Conservation (phyloP, 2,113 vertebrate genomes). For the Rhinichthys klamathensis region DNA sequence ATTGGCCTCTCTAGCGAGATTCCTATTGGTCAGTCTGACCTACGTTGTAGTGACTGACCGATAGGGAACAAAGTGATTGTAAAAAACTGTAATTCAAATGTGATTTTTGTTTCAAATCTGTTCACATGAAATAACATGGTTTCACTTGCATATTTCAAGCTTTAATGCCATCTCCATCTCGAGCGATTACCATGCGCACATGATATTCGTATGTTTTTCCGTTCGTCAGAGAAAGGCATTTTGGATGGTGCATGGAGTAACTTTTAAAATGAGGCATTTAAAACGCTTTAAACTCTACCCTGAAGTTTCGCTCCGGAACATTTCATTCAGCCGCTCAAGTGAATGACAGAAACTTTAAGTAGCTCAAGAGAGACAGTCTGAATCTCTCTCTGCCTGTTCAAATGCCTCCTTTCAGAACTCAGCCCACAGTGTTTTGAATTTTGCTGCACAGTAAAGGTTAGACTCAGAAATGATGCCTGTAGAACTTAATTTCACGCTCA, state of each 20-base stretch:
- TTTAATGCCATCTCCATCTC: not conserved
- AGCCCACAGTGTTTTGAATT: constrained; percentile 28
- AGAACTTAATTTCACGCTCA: constrained; percentile 26
- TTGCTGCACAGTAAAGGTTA: constrained; percentile 16
- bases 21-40: no score
- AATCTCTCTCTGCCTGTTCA: constrained; percentile 10
- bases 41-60: no score
- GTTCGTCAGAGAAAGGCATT: not conserved
- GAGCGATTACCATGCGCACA: not conserved
- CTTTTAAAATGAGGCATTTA: not conserved
- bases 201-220: not conserved
- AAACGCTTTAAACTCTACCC: not conserved
- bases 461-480: constrained; percentile 6
- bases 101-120: not conserved
- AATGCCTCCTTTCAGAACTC: not conserved
- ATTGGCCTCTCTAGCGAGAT: no score
- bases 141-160: not conserved
- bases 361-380: constrained; percentile 22
- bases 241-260: constrained; percentile 2
- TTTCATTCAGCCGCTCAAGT: constrained; percentile 15
- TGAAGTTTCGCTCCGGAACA: not conserved
- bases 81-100: not conserved
- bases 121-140: not conserved
- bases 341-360: constrained; percentile 28
- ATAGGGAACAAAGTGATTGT: no score